A percentile compares a stretch with the other conserved stretches of the same genome.
Conservation (phyloP, 2,797 vertebrate genomes). For the Pogonophryne albipinna region DNA sequence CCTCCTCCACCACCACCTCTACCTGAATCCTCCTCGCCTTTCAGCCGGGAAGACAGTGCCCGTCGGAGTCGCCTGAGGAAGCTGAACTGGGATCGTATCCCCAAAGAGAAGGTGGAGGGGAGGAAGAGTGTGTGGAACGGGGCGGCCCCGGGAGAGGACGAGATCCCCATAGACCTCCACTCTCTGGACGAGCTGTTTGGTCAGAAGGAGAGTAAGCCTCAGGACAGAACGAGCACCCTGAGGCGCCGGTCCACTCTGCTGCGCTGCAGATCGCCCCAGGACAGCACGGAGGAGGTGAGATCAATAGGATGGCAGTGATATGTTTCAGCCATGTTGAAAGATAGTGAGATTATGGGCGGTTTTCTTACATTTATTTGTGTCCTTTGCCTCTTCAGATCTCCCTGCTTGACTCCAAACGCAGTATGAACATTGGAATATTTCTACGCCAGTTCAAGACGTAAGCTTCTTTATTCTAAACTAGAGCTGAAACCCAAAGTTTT, state of each 20-base stretch:
- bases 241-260: conserved; percentile 71
- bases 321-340: background rate
- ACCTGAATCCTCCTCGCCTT: conserved; percentile 36
- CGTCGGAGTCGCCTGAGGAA: conserved; percentile 82
- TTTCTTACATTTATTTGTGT: conserved; percentile 7
- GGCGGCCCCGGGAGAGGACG: conserved; percentile 75
- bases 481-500: background rate
- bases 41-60: conserved; percentile 66
- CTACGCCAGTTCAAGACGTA: conserved; percentile 89
- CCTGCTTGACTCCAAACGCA: conserved; percentile 87
- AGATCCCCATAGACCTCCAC: conserved; percentile 85
- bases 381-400: conserved; percentile 78
- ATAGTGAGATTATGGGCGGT: background rate
- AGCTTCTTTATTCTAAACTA: conserved; percentile 47
- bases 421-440: conserved; percentile 91
- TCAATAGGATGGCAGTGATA: background rate
- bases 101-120: conserved; percentile 86
- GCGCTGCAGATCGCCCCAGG: conserved; percentile 78
- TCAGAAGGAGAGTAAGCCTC: conserved; percentile 79
- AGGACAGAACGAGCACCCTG: conserved; percentile 67
- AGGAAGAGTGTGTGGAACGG: conserved; percentile 86
- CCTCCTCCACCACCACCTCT: conserved; percentile 39
- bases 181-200: conserved; percentile 87
- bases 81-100: conserved; percentile 88
- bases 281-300: conserved; percentile 82